These are phyloP conservation scores for Marisa cornuarietis DNA, from an alignment of 1,140 invertebrate species.

Conservation along the genomic window DNA sequence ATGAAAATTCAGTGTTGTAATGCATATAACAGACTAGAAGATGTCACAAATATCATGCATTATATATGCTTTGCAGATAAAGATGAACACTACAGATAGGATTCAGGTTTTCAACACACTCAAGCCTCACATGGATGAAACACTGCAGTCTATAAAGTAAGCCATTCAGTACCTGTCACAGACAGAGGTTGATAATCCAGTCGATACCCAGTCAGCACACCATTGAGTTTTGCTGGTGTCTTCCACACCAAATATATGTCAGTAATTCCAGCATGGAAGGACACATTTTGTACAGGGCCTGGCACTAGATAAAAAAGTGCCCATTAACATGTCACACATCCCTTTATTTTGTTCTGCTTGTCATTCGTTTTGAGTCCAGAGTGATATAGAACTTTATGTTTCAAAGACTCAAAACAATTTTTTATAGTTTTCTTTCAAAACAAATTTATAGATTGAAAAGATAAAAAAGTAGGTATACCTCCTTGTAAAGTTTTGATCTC, in stretches of 20 bases:
- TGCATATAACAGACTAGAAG: not conserved
- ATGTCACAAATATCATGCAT: not conserved
- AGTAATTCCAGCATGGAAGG: conserved; percentile 26
- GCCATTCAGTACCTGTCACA: not conserved
- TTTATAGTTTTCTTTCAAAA: not conserved
- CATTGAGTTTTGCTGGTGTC: conserved; percentile 36
- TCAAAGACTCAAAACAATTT: not conserved
- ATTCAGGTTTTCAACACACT: not conserved
- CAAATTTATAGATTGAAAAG: not conserved
- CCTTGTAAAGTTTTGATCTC: conserved; percentile 38
- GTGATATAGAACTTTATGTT: not conserved
- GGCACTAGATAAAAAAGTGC: conserved; percentile 30
- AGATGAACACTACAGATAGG: not conserved
- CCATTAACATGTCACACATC: not conserved
- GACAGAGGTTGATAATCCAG: conserved; percentile 18
- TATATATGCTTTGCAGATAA: not conserved
- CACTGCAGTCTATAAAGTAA: not conserved
- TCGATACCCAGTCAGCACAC: conserved; percentile 35
- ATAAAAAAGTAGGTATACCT: conserved; percentile 29
- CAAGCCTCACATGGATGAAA: not conserved
- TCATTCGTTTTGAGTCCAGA: not conserved
- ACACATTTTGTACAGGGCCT: conserved; percentile 34
- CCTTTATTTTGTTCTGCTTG: not conserved
- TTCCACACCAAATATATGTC: conserved; percentile 40
- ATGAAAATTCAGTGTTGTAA: not conserved